A percentile compares a stretch with the other conserved stretches of the same genome.
These are phyloP conservation scores for Phthorimaea operculella DNA, from an alignment of 1,140 invertebrate genomes.

Conservation along the genomic window DNA sequence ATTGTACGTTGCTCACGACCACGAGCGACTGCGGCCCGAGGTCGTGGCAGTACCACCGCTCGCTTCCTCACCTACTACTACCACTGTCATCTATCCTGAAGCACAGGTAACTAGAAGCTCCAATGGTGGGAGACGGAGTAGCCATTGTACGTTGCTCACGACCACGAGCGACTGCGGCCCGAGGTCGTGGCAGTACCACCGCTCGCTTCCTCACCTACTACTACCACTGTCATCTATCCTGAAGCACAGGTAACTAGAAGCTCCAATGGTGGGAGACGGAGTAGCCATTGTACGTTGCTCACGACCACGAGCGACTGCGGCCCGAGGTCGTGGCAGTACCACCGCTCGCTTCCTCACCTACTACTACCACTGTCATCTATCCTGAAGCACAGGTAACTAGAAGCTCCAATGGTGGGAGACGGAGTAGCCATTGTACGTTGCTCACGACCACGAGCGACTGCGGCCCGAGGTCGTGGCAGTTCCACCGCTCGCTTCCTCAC, in stretches of 20 bases:
- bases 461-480: conserved; percentile 86
- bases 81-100: too few relatives aligned
- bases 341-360: too few relatives aligned
- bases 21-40: conserved; percentile 82
- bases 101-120: too few relatives aligned
- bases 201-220: too few relatives aligned
- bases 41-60: conserved; percentile 87
- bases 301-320: conserved; percentile 83
- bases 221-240: too few relatives aligned
- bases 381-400: too few relatives aligned
- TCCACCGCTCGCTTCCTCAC: too few relatives aligned
- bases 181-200: conserved; percentile 87
- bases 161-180: conserved; percentile 83
- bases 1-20: conserved; percentile 87
- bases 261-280: too few relatives aligned
- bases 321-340: conserved; percentile 88
- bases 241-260: too few relatives aligned
- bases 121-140: conserved; percentile 63
- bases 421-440: conserved; percentile 76
- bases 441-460: conserved; percentile 86
- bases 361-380: too few relatives aligned
- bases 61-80: too few relatives aligned
- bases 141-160: conserved; percentile 83
- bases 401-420: too few relatives aligned
- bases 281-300: conserved; percentile 80